Conservation (phyloP, 2,888 invertebrate species). For the Blomia tropicalis region DNA sequence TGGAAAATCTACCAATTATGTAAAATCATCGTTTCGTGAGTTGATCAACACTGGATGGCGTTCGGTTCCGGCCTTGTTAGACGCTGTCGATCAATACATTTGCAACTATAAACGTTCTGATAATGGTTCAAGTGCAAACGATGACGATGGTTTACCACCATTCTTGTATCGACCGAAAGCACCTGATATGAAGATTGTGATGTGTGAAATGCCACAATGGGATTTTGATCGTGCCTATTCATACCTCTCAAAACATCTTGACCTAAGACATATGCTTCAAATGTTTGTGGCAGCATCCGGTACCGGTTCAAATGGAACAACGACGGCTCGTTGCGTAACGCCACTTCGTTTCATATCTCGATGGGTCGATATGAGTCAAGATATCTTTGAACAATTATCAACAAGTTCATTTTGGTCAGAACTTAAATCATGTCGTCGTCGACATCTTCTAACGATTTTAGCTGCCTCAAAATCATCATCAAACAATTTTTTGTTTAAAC, state of each 20-base stretch:
- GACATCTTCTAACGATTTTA: constrained; percentile 1
- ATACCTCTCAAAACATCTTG: constrained; percentile 8
- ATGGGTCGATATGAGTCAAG: constrained; percentile 12
- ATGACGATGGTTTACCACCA: background rate
- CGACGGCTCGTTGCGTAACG: background rate
- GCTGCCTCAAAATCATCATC: constrained; percentile 5
- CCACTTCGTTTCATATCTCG: constrained; percentile 10
- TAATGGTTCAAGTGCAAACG: background rate
- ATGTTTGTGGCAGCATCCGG: background rate
- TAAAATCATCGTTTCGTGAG: background rate
- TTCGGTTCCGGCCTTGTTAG: constrained; percentile 1
- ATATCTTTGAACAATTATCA: constrained; percentile 8
- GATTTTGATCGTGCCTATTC: constrained; percentile 13
- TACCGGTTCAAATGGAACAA: background rate
- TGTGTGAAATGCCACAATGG: constrained; percentile 18
- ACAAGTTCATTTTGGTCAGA: constrained; percentile 2
- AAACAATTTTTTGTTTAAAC: background rate
- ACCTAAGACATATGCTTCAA: constrained; percentile 14
- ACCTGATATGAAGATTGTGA: constrained; percentile 4
- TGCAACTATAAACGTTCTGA: constrained; percentile 7
- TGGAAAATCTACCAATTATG: background rate
- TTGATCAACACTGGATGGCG: constrained; percentile 3
- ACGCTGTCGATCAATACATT: constrained; percentile 16
- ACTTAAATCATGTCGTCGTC: background rate
- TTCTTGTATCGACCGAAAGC: constrained; percentile 8